These are phyloP conservation scores for Chymomyza caudatula DNA, from an alignment of 2,888 invertebrate genomes.

Conservation along the genomic window DNA sequence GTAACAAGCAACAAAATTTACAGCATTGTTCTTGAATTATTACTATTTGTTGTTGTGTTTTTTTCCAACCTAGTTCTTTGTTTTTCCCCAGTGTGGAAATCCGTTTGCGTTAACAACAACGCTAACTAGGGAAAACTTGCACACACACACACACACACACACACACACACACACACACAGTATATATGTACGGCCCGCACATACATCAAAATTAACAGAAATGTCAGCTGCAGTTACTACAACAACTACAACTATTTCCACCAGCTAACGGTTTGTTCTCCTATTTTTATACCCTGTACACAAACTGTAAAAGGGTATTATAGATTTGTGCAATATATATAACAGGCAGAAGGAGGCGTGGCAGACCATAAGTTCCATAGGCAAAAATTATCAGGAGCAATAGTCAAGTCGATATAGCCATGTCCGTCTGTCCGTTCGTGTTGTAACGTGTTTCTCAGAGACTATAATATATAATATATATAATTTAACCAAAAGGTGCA, in stretches of 20 bases:
- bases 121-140: constrained; percentile 10
- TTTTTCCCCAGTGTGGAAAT: constrained; percentile 44
- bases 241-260: constrained; percentile 38
- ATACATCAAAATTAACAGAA: constrained; percentile 69
- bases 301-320: no score
- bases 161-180: no score
- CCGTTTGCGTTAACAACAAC: constrained; percentile 53
- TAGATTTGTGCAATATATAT: no score
- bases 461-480: no score
- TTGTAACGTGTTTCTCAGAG: no score
- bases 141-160: constrained; percentile 8
- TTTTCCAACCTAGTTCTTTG: constrained; percentile 42
- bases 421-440: no score
- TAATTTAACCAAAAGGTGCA: no score
- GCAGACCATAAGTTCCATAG: no score
- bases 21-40: constrained; percentile 1
- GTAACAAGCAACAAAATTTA: constrained; percentile 40
- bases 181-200: constrained; percentile 25
- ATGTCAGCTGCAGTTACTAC: constrained; percentile 67
- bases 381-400: no score
- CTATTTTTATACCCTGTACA: no score
- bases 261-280: constrained; percentile 15
- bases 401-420: no score
- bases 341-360: no score
- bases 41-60: constrained; percentile 22